Evolutionary conservation across 2,888 invertebrate genomes (phyloP).

Genomic region (Philhelius pedissequus): DNA sequence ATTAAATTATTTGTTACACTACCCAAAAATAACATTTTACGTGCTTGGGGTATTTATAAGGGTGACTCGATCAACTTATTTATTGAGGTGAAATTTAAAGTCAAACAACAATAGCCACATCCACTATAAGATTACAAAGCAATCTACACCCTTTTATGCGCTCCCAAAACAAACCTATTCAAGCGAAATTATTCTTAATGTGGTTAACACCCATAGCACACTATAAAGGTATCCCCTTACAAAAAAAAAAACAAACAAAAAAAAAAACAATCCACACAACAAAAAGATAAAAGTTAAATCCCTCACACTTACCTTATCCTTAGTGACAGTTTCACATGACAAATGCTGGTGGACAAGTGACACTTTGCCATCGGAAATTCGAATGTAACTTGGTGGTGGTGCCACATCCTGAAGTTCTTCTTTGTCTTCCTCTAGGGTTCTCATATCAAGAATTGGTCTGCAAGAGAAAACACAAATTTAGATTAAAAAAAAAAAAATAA

Average conservation of each 20-base stretch:
- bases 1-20: not conserved
- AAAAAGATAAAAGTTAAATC: not conserved
- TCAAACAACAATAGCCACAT: slow-evolving; percentile 13
- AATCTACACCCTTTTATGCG: not conserved
- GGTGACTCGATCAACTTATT: not conserved
- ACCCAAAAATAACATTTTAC: not conserved
- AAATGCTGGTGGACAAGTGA: slow-evolving; percentile 66
- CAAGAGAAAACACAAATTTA: slow-evolving; percentile 6
- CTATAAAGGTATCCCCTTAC: slow-evolving; percentile 8
- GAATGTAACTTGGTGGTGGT: slow-evolving; percentile 68
- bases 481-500: not conserved
- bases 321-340: slow-evolving; percentile 57
- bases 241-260: not conserved
- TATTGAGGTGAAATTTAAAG: not conserved
- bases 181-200: slow-evolving; percentile 26
- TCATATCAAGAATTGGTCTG: slow-evolving; percentile 66
- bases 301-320: slow-evolving; percentile 60
- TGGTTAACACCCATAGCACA: slow-evolving; percentile 32
- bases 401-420: slow-evolving; percentile 69
- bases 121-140: slow-evolving; percentile 7
- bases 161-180: not conserved
- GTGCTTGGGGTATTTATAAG: not conserved
- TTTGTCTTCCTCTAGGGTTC: slow-evolving; percentile 61
- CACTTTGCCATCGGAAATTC: slow-evolving; percentile 69
- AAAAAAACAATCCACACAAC: slow-evolving; percentile 15